Conservation (phyloP, 2,797 vertebrate genomes). For the Rhadinocentrus ornatus region DNA sequence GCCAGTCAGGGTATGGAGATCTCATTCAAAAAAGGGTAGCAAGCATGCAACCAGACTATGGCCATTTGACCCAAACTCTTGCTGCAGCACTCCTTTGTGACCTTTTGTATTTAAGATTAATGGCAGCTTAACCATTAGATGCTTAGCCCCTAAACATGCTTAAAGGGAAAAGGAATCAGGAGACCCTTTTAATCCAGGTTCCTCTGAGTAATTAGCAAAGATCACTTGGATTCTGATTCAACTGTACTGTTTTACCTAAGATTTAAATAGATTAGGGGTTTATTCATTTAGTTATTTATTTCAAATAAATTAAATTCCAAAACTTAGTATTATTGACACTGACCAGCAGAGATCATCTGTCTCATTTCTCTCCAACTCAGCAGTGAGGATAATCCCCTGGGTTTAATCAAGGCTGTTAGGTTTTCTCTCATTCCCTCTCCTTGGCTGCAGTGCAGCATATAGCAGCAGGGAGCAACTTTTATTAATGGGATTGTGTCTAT, state of each 20-base stretch:
- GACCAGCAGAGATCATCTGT: conserved; percentile 7
- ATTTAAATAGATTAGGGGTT: neutral
- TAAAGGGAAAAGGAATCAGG: conserved; percentile 27
- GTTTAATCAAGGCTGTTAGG: conserved; percentile 73
- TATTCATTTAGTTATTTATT: neutral
- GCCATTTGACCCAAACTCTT: conserved; percentile 21
- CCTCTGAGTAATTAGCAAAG: conserved; percentile 12
- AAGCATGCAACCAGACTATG: neutral
- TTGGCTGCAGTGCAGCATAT: conserved; percentile 56
- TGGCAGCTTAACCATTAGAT: conserved; percentile 28
- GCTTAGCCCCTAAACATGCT: conserved; percentile 34
- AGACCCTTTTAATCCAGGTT: conserved; percentile 55
- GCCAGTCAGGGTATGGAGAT: conserved; percentile 18
- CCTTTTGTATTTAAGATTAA: conserved; percentile 54
- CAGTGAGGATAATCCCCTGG: conserved; percentile 61
- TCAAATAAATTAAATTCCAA: neutral
- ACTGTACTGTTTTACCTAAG: neutral
- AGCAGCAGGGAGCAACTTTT: conserved; percentile 66
- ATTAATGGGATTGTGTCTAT: conserved; percentile 75
- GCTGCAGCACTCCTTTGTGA: conserved; percentile 26
- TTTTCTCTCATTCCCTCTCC: conserved; percentile 54
- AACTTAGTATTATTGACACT: neutral
- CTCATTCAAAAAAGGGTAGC: conserved; percentile 9
- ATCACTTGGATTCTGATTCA: conserved; percentile 17
- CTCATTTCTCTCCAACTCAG: conserved; percentile 32